A percentile compares a stretch with the other conserved stretches of the same genome.
Conservation (phyloP, 2,888 invertebrate species). For the Conistra vaccinii region DNA sequence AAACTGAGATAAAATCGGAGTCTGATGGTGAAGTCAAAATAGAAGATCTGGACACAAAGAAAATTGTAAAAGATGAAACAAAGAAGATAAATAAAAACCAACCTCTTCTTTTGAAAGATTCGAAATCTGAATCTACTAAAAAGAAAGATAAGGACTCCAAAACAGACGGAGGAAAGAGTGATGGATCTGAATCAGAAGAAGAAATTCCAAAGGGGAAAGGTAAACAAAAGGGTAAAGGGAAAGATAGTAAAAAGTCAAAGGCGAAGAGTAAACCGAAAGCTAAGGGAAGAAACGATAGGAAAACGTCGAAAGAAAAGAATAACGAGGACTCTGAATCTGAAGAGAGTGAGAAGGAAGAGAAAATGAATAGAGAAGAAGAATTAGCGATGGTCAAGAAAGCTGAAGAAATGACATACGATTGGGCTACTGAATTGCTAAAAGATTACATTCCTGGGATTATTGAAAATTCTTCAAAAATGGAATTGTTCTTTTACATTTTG, state of each 20-base stretch:
- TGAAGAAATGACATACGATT: conserved; percentile 96
- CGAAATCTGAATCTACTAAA: conserved; percentile 66
- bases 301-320: conserved; percentile 88
- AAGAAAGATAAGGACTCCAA: conserved; percentile 73
- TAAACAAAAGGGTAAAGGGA: conserved; percentile 78
- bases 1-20: conserved; percentile 88
- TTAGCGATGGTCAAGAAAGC: conserved; percentile 92
- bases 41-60: conserved; percentile 88
- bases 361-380: conserved; percentile 91
- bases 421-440: conserved; percentile 96
- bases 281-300: conserved; percentile 86
- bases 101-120: conserved; percentile 67
- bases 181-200: conserved; percentile 81
- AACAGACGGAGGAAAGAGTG: conserved; percentile 73
- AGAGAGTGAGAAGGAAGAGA: conserved; percentile 91
- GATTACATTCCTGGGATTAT: conserved; percentile 97
- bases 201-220: conserved; percentile 78
- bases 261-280: conserved; percentile 82
- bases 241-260: conserved; percentile 82
- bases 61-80: conserved; percentile 85
- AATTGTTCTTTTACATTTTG: conserved; percentile 97
- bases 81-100: conserved; percentile 71
- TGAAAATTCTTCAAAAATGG: conserved; percentile 98
- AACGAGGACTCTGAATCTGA: conserved; percentile 89
- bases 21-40: conserved; percentile 89